These are phyloP conservation scores for Drosophila equinoxialis DNA, from an alignment of 1,140 invertebrate genomes.

Conservation along the genomic window DNA sequence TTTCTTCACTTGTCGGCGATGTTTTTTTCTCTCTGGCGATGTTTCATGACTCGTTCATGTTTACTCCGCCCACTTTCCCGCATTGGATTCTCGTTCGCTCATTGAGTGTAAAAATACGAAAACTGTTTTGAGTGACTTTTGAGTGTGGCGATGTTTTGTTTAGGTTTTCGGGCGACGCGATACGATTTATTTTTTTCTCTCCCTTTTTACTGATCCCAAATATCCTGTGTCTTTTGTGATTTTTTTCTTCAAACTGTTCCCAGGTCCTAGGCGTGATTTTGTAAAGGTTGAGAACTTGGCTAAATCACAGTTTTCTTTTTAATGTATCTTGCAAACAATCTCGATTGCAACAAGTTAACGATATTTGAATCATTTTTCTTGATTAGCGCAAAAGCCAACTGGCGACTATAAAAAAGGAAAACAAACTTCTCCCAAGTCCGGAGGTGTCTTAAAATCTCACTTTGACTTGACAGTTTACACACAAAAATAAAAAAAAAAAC, in stretches of 20 bases:
- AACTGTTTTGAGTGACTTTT: neutral
- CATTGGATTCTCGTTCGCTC: constrained; percentile 31
- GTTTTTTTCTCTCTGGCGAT: constrained; percentile 36
- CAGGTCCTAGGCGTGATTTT: constrained; percentile 41
- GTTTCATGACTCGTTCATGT: constrained; percentile 50
- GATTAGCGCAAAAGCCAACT: constrained; percentile 12
- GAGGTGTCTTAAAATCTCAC: constrained; percentile 25
- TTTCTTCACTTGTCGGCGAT: constrained; percentile 59
- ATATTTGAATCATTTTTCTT: constrained; percentile 48
- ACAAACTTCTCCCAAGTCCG: constrained; percentile 13
- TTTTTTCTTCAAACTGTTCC: constrained; percentile 48
- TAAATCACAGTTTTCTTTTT: neutral
- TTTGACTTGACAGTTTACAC: constrained; percentile 15
- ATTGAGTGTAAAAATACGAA: constrained; percentile 38
- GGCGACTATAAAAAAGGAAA: neutral
- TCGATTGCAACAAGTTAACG: constrained; percentile 26
- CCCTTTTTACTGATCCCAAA: constrained; percentile 16
- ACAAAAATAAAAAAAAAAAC: neutral
- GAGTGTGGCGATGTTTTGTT: neutral
- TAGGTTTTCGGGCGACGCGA: constrained; percentile 19
- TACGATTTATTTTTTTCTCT: constrained; percentile 24
- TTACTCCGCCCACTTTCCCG: constrained; percentile 74
- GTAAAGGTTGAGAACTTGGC: constrained; percentile 34
- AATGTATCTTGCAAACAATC: constrained; percentile 19
- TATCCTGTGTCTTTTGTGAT: neutral